Percentiles rank a stretch among this genome's conserved stretches.
Evolutionary conservation across 2,113 vertebrate genomes (phyloP).

Genomic region (Benitochromis conjunctus): DNA sequence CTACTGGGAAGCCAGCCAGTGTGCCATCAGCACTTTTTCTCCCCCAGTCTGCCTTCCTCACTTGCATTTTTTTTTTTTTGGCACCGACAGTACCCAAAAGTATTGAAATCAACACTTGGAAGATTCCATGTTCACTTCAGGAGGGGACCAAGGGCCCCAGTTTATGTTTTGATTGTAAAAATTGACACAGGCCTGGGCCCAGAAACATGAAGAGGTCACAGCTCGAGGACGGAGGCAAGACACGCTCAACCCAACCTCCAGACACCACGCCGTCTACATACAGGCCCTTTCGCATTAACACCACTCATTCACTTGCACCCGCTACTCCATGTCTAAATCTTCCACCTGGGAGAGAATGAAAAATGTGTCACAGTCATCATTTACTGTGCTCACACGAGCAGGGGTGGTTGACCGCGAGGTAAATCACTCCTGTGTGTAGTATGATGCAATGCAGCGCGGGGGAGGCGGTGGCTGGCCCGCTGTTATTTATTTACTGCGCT

Average conservation of each 20-base stretch:
- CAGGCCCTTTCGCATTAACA: neutral
- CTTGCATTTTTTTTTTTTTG: constrained; percentile 11
- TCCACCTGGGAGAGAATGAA: constrained; percentile 69
- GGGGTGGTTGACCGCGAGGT: constrained; percentile 54
- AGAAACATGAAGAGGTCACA: constrained; percentile 31
- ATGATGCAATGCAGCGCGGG: constrained; percentile 41
- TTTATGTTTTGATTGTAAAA: constrained; percentile 15
- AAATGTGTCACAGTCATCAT: constrained; percentile 53
- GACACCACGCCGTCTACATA: constrained; percentile 2
- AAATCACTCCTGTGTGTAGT: constrained; percentile 47
- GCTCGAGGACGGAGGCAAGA: constrained; percentile 34
- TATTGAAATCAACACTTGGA: constrained; percentile 4
- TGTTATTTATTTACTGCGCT: constrained; percentile 59
- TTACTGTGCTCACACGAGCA: constrained; percentile 41
- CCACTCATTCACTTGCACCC: constrained; percentile 13
- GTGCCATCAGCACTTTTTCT: constrained; percentile 58
- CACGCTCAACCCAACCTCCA: constrained; percentile 6
- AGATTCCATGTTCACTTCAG: neutral
- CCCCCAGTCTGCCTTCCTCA: neutral
- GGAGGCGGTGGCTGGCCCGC: neutral
- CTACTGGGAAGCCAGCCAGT: constrained; percentile 50
- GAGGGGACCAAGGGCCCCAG: neutral
- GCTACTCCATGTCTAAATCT: constrained; percentile 55
- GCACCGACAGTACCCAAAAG: neutral
- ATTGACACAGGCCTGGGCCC: neutral